A percentile compares a stretch with the other conserved stretches of the same genome.
Evolutionary conservation across 2,113 vertebrate species (phyloP).

Genomic region (Esox niger): DNA sequence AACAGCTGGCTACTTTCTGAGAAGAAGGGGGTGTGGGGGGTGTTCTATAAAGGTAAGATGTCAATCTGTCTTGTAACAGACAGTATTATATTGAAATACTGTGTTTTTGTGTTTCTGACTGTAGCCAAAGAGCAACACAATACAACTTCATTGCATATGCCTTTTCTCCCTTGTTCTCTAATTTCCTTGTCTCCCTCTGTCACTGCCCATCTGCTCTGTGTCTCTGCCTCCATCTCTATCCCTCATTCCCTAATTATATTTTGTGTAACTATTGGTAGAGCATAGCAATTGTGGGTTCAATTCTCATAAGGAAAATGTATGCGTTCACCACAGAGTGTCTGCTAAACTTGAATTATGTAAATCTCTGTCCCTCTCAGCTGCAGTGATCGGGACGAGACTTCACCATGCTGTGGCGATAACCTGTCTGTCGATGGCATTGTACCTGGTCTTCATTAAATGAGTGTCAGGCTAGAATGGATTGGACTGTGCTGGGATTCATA

Average conservation of each 20-base stretch:
- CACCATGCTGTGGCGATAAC: slow-evolving; percentile 83
- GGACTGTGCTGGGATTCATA: background rate
- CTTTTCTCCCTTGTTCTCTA: background rate
- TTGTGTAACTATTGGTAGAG: too few relatives aligned
- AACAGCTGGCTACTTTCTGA: slow-evolving; percentile 90
- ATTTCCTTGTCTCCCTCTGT: background rate
- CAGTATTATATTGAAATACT: too few relatives aligned
- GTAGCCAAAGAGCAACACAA: too few relatives aligned
- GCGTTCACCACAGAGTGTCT: too few relatives aligned
- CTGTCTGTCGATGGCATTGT: slow-evolving; percentile 87
- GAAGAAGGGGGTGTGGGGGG: slow-evolving; percentile 92
- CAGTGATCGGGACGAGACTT: slow-evolving; percentile 88
- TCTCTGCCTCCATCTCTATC: background rate
- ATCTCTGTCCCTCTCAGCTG: slow-evolving; percentile 69
- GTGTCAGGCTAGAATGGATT: slow-evolving; percentile 22
- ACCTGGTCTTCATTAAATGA: slow-evolving; percentile 90
- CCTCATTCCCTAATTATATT: too few relatives aligned
- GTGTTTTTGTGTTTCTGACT: too few relatives aligned
- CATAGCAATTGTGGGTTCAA: too few relatives aligned
- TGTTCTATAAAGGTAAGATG: slow-evolving; percentile 89
- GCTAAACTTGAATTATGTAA: too few relatives aligned
- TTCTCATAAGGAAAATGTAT: too few relatives aligned
- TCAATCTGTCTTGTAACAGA: too few relatives aligned
- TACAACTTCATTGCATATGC: background rate
- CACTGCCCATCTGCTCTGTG: background rate